These are phyloP conservation scores for Dasyornis broadbenti DNA, from an alignment of 2,113 vertebrate species.

Conservation along the genomic window DNA sequence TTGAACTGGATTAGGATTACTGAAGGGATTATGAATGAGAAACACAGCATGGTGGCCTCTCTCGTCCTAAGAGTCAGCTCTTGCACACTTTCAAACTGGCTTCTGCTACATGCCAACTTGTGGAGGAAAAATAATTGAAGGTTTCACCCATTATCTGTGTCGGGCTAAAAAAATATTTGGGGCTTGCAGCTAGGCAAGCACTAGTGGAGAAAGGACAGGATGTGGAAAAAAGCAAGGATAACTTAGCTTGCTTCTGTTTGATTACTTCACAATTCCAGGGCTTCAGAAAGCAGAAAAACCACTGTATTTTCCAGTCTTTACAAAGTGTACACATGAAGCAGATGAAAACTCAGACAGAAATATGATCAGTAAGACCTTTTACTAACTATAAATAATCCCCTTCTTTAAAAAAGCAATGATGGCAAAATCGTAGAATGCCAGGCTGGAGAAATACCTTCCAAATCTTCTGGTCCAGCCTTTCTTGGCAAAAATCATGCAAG, in stretches of 20 bases:
- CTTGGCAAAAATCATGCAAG: neutral
- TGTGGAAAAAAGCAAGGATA: neutral
- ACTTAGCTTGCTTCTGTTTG: neutral
- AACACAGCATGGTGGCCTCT: neutral
- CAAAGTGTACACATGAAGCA: neutral
- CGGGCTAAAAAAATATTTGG: neutral
- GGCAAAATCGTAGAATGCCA: neutral
- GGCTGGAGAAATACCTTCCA: neutral
- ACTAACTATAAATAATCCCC: neutral
- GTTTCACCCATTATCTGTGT: neutral
- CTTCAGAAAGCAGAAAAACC: neutral
- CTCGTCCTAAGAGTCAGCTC: neutral
- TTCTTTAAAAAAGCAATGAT: neutral
- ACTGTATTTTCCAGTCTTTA: neutral
- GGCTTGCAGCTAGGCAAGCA: neutral
- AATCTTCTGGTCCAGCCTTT: neutral
- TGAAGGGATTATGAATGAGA: neutral
- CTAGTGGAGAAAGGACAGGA: neutral
- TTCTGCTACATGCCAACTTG: neutral
- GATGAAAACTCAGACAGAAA: neutral
- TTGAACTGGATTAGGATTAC: slow-evolving; percentile 46
- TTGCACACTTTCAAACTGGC: neutral
- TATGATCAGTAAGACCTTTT: neutral
- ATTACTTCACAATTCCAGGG: neutral
- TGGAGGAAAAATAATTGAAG: neutral